Base-by-base conservation (phyloP, 30 jellyfish, hydroid and myxozoan species). In the Aurelia sp. region DNA sequence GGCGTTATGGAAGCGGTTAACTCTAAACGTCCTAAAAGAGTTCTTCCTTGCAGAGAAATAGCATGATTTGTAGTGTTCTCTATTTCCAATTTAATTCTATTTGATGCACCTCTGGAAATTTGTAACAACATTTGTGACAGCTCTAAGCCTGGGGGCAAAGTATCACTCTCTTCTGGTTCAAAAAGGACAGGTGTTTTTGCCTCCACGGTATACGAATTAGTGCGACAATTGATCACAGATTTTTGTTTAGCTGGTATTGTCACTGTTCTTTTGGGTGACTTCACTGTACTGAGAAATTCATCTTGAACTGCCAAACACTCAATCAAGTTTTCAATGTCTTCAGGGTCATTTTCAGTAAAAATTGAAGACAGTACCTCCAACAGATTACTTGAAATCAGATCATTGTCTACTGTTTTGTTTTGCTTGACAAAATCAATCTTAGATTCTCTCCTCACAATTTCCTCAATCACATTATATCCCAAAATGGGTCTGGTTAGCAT, bases 101-200 rank as follows among this genome's bases (percentile, higher is more conserved):
- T 63, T 33, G 89, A 78, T 62, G 80, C 80, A 78, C 67, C 80
- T 72, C 80, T 78, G 33, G 89, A 62, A n/a, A 78, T 65, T 62
- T 20, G 67, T 47, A 78, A n/a, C 80, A 60, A 65, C 89, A 38
- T 65, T 52, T 78, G 80, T 62, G 78, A 62, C 67, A 78, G 80
- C 35, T 62, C 89, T 33, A 78, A 65, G 70, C 89, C 89, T 62
- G 67, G 89, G 51, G 80, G 80, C 80, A 63, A 78, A 62, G 48
- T 63, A 62, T 78, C 89, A 78, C 70, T 61, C 63, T 63, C 89
- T 8, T 78, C 80, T 78, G 80, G 89, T 78, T 78, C 80, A 61
- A 78, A 78, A 11, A 78, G 78, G 63, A 65, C 89, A 60, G 68
- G 67, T 18, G 80, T 78, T 78, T 59, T 78, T 65, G 89, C 78